Evolutionary conservation across 2,113 vertebrate species (phyloP).

Genomic region (Nothocercus julius): DNA sequence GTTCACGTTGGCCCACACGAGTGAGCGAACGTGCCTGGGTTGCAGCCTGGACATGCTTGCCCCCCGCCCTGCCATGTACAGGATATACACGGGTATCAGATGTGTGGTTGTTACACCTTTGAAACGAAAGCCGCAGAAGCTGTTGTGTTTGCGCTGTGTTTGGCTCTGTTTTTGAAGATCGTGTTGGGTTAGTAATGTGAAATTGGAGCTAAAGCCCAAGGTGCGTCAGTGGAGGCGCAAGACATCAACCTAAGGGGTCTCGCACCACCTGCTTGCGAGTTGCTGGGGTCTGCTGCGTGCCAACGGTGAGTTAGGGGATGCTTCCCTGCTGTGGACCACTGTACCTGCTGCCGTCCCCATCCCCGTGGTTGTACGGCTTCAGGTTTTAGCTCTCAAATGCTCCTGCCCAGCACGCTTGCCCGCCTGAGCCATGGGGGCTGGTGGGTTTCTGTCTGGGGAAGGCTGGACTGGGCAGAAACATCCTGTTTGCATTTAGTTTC

Average conservation of each 20-base stretch:
- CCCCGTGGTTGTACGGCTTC: accelerated
- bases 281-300: not conserved
- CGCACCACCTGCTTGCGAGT: accelerated
- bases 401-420: accelerated
- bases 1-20: not conserved
- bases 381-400: accelerated
- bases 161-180: not conserved
- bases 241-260: no score
- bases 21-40: accelerated
- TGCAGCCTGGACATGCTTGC: not conserved
- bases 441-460: not conserved
- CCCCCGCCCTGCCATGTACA: not conserved
- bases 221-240: not conserved
- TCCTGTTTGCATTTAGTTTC: constrained; percentile 56
- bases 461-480: constrained; percentile 37
- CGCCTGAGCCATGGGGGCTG: accelerated
- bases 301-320: accelerated
- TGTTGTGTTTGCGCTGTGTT: not conserved
- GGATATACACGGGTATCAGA: not conserved
- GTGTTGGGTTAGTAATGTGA: accelerated
- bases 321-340: not conserved
- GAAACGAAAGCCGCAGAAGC: not conserved
- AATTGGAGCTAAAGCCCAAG: accelerated
- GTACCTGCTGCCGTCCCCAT: accelerated
- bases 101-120: constrained; percentile 1